A percentile compares a stretch with the other conserved stretches of the same genome.
These are phyloP conservation scores for Lutjanus erythropterus DNA, from an alignment of 2,113 vertebrate species.

Conservation along the genomic window DNA sequence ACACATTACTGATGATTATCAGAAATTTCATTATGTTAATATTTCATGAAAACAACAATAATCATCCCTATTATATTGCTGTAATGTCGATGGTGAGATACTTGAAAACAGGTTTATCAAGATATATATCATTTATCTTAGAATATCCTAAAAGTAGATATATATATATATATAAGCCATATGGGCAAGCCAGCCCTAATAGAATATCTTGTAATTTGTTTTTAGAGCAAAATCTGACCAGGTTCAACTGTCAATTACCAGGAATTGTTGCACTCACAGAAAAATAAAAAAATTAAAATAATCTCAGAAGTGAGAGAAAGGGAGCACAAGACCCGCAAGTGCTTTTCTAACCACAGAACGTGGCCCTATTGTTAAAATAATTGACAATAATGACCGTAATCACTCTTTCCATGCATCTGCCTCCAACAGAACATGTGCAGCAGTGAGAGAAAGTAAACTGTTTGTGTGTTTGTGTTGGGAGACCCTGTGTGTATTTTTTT, in stretches of 20 bases:
- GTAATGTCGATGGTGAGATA: no score
- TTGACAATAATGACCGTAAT: constrained; percentile 68
- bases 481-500: constrained; percentile 32
- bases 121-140: no score
- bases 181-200: no score
- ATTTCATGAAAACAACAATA: no score
- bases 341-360: constrained; percentile 41
- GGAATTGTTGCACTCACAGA: constrained; percentile 5
- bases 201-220: constrained; percentile 33
- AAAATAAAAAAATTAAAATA: constrained; percentile 6
- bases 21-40: no score
- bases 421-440: constrained; percentile 9
- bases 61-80: no score
- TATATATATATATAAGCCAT: no score
- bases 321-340: constrained; percentile 43
- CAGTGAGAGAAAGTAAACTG: constrained; percentile 33
- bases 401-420: constrained; percentile 24
- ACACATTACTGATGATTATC: no score
- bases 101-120: no score
- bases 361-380: constrained; percentile 59
- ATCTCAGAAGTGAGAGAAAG: constrained; percentile 25
- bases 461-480: constrained; percentile 36
- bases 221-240: constrained; percentile 8
- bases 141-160: no score
- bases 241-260: constrained; percentile 31